Percentiles rank a stretch among this genome's conserved stretches.
Conservation (phyloP, 1,140 invertebrate species). For the Anoplolepis gracilipes region DNA sequence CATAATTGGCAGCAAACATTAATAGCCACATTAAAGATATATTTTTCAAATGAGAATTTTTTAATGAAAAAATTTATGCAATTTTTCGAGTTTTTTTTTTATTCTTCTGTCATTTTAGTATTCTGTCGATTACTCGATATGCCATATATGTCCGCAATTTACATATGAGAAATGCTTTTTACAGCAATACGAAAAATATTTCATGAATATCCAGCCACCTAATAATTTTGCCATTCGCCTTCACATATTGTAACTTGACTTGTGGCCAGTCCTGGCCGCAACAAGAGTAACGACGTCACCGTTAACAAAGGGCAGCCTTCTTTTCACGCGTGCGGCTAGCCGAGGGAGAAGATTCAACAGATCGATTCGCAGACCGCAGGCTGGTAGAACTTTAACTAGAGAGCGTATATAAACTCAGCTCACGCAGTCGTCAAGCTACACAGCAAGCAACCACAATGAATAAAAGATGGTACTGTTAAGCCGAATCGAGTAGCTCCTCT, state of each 20-base stretch:
- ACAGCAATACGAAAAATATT: conserved; percentile 16
- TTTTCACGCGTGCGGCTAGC: conserved; percentile 50
- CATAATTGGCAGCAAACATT: neutral
- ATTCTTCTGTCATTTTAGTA: no score
- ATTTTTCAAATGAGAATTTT: no score
- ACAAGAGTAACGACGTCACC: conserved; percentile 63
- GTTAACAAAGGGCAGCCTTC: conserved; percentile 72
- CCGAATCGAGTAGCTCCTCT: conserved; percentile 72
- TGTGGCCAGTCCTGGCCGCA: neutral
- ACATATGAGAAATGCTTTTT: neutral
- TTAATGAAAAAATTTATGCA: neutral
- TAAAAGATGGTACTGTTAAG: conserved; percentile 81
- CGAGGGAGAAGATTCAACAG: conserved; percentile 72
- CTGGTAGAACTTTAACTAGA: conserved; percentile 81
- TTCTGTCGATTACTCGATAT: neutral
- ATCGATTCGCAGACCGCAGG: conserved; percentile 79
- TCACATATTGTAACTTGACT: conserved; percentile 22
- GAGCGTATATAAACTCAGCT: conserved; percentile 79
- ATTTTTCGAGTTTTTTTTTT: neutral
- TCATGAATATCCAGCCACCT: conserved; percentile 13
- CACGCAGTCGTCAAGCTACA: conserved; percentile 80
- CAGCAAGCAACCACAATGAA: conserved; percentile 77
- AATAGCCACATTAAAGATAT: neutral
- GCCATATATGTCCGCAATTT: neutral
- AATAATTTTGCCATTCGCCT: conserved; percentile 59